These are phyloP conservation scores for Bovichtus variegatus DNA, from an alignment of 2,797 vertebrate species.

Conservation along the genomic window DNA sequence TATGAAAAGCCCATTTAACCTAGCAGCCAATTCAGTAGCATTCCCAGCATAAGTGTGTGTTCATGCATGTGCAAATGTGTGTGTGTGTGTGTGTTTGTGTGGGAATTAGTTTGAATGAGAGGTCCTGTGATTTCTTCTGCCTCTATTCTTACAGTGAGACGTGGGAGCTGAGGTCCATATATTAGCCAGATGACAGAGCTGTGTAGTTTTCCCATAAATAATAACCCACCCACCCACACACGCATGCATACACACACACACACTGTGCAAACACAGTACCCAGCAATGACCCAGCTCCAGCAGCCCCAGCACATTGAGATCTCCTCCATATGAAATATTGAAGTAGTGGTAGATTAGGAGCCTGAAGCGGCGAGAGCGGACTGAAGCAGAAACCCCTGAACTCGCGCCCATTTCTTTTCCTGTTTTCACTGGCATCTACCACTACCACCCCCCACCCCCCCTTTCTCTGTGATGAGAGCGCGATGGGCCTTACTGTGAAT, in stretches of 20 bases:
- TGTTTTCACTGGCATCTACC: constrained; percentile 44
- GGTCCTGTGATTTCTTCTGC: constrained; percentile 38
- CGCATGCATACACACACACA: constrained; percentile 22
- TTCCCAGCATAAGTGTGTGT: constrained; percentile 43
- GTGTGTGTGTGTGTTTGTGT: constrained; percentile 8
- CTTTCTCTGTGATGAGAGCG: constrained; percentile 12
- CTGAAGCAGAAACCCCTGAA: constrained; percentile 48
- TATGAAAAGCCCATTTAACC: constrained; percentile 54
- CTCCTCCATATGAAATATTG: constrained; percentile 82
- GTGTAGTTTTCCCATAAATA: constrained; percentile 79
- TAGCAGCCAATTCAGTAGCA: constrained; percentile 39
- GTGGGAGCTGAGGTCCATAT: constrained; percentile 57
- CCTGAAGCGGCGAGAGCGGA: constrained; percentile 60
- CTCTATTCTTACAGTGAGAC: constrained; percentile 43
- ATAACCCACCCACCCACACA: constrained; percentile 33
- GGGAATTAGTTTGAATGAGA: constrained; percentile 40
- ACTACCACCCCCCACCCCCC: neutral
- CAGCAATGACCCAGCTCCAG: constrained; percentile 32
- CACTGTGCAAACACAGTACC: constrained; percentile 47
- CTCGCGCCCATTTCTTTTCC: constrained; percentile 58
- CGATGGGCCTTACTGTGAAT: constrained; percentile 33
- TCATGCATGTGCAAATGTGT: neutral
- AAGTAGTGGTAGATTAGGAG: constrained; percentile 65
- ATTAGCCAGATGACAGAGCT: constrained; percentile 71
- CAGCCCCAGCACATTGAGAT: constrained; percentile 56